Conservation (phyloP, 2,113 vertebrate species). For the Perca schrenkii region DNA sequence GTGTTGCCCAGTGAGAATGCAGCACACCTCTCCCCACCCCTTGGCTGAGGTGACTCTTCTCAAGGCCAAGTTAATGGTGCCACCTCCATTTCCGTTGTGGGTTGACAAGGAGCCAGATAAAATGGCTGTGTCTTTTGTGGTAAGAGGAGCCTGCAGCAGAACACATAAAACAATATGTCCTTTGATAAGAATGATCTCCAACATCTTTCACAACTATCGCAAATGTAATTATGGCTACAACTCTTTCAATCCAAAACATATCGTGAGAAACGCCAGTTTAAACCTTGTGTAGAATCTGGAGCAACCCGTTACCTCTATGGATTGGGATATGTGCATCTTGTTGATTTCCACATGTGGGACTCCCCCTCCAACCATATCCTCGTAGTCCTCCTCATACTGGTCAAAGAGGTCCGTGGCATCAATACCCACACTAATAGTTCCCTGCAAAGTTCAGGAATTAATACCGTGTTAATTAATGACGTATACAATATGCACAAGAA, state of each 20-base stretch:
- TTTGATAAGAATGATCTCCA: neutral
- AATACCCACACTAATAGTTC: constrained; percentile 96
- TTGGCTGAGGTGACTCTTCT: constrained; percentile 93
- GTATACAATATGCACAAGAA: neutral
- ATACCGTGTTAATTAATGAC: neutral
- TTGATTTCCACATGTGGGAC: constrained; percentile 97
- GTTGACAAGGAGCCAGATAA: constrained; percentile 97
- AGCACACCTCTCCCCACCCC: constrained; percentile 94
- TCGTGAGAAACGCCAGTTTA: neutral
- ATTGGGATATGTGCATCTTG: constrained; percentile 99
- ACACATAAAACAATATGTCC: neutral
- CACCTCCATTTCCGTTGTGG: constrained; percentile 96
- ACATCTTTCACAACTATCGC: neutral
- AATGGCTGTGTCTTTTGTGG: constrained; percentile 94
- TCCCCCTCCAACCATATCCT: constrained; percentile 87
- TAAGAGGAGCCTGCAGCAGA: constrained; percentile 90
- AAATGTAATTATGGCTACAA: neutral
- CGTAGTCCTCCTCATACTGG: constrained; percentile 95
- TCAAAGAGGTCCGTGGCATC: constrained; percentile 99
- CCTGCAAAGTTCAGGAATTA: constrained; percentile 79
- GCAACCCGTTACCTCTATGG: constrained; percentile 90
- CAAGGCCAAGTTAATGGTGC: constrained; percentile 93
- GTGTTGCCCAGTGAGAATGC: neutral
- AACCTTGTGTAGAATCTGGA: neutral
- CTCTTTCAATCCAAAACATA: neutral